Base-by-base conservation (phyloP, 2,113 vertebrate genomes). In the Phrynosoma blainvillii region DNA sequence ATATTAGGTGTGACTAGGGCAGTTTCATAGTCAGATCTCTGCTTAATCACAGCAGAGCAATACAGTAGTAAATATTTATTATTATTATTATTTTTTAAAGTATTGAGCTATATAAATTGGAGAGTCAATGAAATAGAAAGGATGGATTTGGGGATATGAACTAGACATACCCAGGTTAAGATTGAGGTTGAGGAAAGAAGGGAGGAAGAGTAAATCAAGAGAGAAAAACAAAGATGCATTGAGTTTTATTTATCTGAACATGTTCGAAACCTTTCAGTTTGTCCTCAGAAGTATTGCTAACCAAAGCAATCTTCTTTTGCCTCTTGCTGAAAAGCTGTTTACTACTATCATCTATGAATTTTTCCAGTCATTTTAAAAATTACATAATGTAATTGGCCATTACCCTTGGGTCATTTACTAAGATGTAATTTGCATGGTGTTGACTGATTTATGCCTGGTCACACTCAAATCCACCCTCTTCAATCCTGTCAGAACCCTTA, bases 1-100 rank as follows among this genome's bases (percentile, higher is more conserved):
- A 21, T 12, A 0, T 0, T 32, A 36, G 59, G 1, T 71, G 13
- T 79, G 76, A 56, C 0, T 70, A 54, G 10, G 1, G 20, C 47
- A 21, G 47, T 73, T 47, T 59, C n/a, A 25, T 18, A 40, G 56
- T 86, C 66, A 70, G 56, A 86, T 68, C 21, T 52, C 47, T 79
- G 42, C 8, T 54, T 30, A 68, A 12, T 62, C 76, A 47, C 40
- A 70, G 27, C 27, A 20, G 12, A 14, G 47, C 36, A 70, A 73
- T 30, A n/a, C 16, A 52, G 8, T 52, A 54, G 42, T n/a, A 20
- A 71, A 47, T 18, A 16, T 68, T 47, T 23, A 5, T 82, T 68
- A 11, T 21, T 25, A 10, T 78, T 5, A n/a, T n/a, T n/a, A n/a
- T n/a, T 36, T 36, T 36, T 36, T 36, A 36, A 36, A 36, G 36